Percentiles rank a stretch among this genome's conserved stretches.
These are phyloP conservation scores for Oophaga pumilio DNA, from an alignment of 2,113 vertebrate genomes.

Conservation along the genomic window DNA sequence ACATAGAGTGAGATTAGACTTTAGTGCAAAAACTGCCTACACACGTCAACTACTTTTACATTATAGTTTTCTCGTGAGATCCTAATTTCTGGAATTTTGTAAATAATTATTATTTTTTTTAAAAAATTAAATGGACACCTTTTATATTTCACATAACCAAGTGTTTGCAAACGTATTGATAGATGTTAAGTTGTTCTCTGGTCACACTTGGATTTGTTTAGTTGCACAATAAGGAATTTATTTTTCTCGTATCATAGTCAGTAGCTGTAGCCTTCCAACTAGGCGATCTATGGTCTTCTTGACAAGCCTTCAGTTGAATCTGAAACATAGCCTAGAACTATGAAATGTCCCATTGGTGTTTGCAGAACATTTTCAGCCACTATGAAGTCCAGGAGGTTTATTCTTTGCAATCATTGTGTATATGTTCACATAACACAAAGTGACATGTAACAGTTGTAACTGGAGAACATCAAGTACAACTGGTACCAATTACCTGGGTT, in stretches of 20 bases:
- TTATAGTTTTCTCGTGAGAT: not conserved
- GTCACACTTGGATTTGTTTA: not conserved
- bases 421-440: constrained; percentile 20
- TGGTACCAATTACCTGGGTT: constrained; percentile 26
- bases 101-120: too few species aligned
- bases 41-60: too few species aligned
- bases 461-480: constrained; percentile 31
- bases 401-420: constrained; percentile 25
- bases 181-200: not conserved
- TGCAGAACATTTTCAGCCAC: constrained; percentile 22
- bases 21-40: too few species aligned
- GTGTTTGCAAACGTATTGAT: not conserved
- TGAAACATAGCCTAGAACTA: constrained; percentile 14
- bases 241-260: not conserved
- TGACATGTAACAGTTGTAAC: constrained; percentile 29
- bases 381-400: constrained; percentile 14
- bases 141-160: not conserved
- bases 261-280: not conserved
- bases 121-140: not conserved
- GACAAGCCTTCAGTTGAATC: constrained; percentile 10
- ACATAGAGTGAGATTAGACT: too few species aligned
- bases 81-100: not conserved
- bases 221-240: not conserved
- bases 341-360: constrained; percentile 9
- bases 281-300: not conserved